These are phyloP conservation scores for Leucozona laternaria DNA, from an alignment of 2,888 invertebrate genomes.

Conservation along the genomic window DNA sequence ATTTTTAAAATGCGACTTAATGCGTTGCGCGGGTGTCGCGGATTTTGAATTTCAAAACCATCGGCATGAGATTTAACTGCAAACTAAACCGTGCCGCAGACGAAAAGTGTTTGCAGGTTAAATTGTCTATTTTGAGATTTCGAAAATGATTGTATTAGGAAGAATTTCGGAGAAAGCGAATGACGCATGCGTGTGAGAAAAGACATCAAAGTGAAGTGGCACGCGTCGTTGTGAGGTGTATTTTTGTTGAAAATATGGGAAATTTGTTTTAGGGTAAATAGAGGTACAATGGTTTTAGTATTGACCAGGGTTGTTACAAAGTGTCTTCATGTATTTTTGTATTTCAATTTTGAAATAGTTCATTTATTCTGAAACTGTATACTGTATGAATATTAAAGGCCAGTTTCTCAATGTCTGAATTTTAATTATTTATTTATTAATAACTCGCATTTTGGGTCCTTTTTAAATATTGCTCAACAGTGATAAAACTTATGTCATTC, in stretches of 20 bases:
- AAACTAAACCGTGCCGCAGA: constrained; percentile 54
- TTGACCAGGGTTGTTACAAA: not conserved
- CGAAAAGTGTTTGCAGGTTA: constrained; percentile 44
- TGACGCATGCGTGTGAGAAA: constrained; percentile 44
- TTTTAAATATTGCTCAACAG: too few relatives aligned
- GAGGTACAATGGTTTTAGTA: not conserved
- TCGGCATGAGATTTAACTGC: constrained; percentile 46
- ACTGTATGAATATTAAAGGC: too few relatives aligned
- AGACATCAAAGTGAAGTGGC: not conserved
- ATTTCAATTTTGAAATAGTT: too few relatives aligned
- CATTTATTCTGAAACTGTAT: too few relatives aligned
- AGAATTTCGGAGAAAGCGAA: constrained; percentile 49
- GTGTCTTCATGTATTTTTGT: too few relatives aligned
- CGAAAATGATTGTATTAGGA: constrained; percentile 49
- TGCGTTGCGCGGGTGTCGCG: constrained; percentile 45
- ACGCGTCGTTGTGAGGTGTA: not conserved
- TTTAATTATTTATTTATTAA: too few relatives aligned
- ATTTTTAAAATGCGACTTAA: constrained; percentile 70
- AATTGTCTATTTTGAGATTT: constrained; percentile 67
- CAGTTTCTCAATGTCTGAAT: too few relatives aligned
- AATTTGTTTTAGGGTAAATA: not conserved
- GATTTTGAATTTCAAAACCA: constrained; percentile 35
- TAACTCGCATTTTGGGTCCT: too few relatives aligned
- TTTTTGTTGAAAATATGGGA: not conserved
- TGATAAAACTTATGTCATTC: too few relatives aligned